Base-by-base conservation (phyloP, 2,113 vertebrate species). In the Natator depressus region DNA sequence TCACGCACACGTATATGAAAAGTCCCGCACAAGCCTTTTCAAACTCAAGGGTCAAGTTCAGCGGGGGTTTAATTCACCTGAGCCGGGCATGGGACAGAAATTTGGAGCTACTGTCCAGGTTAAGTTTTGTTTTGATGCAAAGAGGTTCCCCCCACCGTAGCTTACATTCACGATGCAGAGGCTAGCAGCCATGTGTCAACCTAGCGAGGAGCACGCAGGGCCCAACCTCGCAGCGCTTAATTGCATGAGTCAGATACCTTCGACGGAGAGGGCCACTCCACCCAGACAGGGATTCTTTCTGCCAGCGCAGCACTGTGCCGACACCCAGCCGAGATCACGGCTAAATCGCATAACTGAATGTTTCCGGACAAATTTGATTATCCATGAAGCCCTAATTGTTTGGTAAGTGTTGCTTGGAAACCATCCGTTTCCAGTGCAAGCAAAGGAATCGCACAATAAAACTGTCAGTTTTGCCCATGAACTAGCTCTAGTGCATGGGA, bases 311-410 rank as follows among this genome's bases (percentile, higher is more conserved):
- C n/a, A 10, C 19, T 16, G 35, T n/a, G 93, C 50, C 90, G 93
- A 93, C 95, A 94, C 95, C 83, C 85, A 95, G 84, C 87, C 91
- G 90, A 97, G 94, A 96, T 92, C 96, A 96, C 90, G 94, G 94
- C 87, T 95, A 96, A 96, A 96, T 97, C 42, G 10, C 93, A 95
- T 95, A 93, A 95, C 95, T 95, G 91, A 91, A 96, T 92, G 90
- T 94, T 97, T 97, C 94, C 94, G 95, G 95, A 96, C 93, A 92
- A 89, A 94, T 94, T 94, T 96, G 95, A 96, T 97, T 97, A 97
- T 95, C 93, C 95, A 91, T 88, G 94, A 95, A 84, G 81, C 93
- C 93, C 85, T 96, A 97, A 97, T 96, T 97, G 96, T 96, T 97
- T 93, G 93, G 0, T 94, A 96, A 97, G 94, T 96, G 95, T 93